Evolutionary conservation across 2,888 invertebrate species (phyloP).

Genomic region (Camponotus fellah): DNA sequence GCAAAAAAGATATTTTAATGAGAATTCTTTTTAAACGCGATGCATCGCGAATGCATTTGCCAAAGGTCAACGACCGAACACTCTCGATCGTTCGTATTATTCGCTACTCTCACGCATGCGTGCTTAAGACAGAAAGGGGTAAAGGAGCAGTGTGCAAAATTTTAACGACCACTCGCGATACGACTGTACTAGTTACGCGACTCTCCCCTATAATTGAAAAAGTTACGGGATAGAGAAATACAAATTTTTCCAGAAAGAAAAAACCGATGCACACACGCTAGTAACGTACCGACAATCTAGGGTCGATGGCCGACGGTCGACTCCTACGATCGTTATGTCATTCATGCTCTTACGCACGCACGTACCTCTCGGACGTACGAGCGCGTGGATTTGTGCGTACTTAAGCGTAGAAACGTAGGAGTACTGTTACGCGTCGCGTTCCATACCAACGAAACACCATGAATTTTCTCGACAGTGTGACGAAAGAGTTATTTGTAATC

Average conservation of each 20-base stretch:
- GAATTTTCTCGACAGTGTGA: slow-evolving; percentile 61
- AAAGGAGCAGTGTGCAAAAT: slow-evolving; percentile 1
- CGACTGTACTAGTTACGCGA: background rate
- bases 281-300: slow-evolving; percentile 70
- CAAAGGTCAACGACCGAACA: slow-evolving; percentile 32
- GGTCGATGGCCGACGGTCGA: slow-evolving; percentile 81
- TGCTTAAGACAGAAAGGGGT: background rate
- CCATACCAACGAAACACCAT: slow-evolving; percentile 56
- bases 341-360: slow-evolving; percentile 82
- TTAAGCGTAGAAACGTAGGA: slow-evolving; percentile 77
- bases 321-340: slow-evolving; percentile 83
- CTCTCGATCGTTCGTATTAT: slow-evolving; percentile 5
- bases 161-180: background rate
- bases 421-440: slow-evolving; percentile 80
- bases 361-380: slow-evolving; percentile 73
- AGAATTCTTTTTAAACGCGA: slow-evolving; percentile 17
- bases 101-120: slow-evolving; percentile 2
- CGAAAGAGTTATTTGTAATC: slow-evolving; percentile 10
- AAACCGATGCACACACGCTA: slow-evolving; percentile 49
- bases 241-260: slow-evolving; percentile 19
- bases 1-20: slow-evolving; percentile 6
- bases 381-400: slow-evolving; percentile 66
- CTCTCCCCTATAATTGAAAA: background rate
- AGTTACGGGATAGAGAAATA: slow-evolving; percentile 1
- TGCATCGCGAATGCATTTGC: slow-evolving; percentile 12